These are phyloP conservation scores for Malurus alboscapulatus DNA, from an alignment of 2,113 vertebrate genomes.

Conservation along the genomic window DNA sequence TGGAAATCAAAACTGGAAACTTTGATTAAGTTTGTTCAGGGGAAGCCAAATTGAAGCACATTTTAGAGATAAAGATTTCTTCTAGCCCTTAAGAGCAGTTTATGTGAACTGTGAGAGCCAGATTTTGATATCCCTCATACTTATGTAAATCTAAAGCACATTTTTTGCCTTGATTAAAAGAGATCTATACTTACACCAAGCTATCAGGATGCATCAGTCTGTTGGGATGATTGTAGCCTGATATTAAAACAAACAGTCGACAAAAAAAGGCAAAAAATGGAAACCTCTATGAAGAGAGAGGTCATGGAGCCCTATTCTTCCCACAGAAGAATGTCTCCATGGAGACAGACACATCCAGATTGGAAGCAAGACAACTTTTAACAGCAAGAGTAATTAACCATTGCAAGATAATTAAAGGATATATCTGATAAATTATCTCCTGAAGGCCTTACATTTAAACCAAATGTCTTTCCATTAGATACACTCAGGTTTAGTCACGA, in stretches of 20 bases:
- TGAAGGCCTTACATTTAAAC: conserved; percentile 41
- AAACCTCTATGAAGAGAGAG: neutral
- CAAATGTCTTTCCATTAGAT: conserved; percentile 28
- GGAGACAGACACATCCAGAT: conserved; percentile 56
- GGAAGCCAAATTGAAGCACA: neutral
- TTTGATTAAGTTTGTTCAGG: neutral
- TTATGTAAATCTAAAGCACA: neutral
- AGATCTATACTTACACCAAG: neutral
- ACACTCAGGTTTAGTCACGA: conserved; percentile 15
- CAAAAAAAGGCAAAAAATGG: neutral
- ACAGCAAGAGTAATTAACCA: conserved; percentile 54
- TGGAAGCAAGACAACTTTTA: conserved; percentile 62
- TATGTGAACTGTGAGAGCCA: neutral
- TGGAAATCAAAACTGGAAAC: conserved; percentile 12
- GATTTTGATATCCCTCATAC: neutral
- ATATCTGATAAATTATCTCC: conserved; percentile 57
- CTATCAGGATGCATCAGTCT: neutral
- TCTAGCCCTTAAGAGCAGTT: neutral
- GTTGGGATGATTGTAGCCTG: neutral
- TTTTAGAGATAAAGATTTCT: neutral
- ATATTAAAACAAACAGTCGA: neutral
- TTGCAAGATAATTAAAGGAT: conserved; percentile 56
- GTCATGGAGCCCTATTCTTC: neutral
- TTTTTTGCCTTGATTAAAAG: neutral
- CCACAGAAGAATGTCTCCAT: conserved; percentile 53